A percentile compares a stretch with the other conserved stretches of the same genome.
phyloP scores from a whole-genome alignment of 2,797 vertebrate genomes.

The Pterois miles region DNA sequence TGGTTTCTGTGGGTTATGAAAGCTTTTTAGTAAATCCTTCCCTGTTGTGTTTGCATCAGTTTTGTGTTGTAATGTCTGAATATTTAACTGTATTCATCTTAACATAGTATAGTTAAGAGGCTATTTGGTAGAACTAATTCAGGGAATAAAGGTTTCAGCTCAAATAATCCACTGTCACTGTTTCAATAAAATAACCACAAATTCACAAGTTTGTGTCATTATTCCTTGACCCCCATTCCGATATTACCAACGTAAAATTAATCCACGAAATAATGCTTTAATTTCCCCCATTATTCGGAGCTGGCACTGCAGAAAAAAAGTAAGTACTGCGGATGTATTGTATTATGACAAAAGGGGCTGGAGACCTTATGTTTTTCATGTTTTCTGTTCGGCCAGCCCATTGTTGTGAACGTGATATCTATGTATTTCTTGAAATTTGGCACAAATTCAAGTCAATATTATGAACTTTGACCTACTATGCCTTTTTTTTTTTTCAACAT shows the following conservation, averaged over 20 bases:
- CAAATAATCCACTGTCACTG: slow-evolving; percentile 72
- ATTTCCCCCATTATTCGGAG: background rate
- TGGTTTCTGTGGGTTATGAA: slow-evolving; percentile 40
- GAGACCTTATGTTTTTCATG: too few relatives aligned
- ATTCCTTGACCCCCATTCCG: background rate
- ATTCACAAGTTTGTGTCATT: background rate
- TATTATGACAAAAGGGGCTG: too few relatives aligned
- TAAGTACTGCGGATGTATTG: too few relatives aligned
- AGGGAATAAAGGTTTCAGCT: slow-evolving; percentile 74
- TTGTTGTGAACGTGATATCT: too few relatives aligned
- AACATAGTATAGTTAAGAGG: slow-evolving; percentile 71
- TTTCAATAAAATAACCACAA: slow-evolving; percentile 78
- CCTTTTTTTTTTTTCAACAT: too few relatives aligned
- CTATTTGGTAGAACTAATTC: slow-evolving; percentile 79
- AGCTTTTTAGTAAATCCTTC: slow-evolving; percentile 35
- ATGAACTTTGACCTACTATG: too few relatives aligned
- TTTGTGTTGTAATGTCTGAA: slow-evolving; percentile 74
- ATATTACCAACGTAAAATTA: too few relatives aligned
- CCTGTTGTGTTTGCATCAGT: slow-evolving; percentile 65
- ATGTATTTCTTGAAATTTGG: too few relatives aligned
- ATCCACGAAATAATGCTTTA: background rate
- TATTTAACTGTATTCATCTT: slow-evolving; percentile 76
- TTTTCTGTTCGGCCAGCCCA: too few relatives aligned
- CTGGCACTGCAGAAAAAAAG: background rate
- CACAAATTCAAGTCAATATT: too few relatives aligned